Evolutionary conservation across 1,140 invertebrate species (phyloP), one percentile per base, ranked within the genome.

Genomic region (Anastrepha obliqua): DNA sequence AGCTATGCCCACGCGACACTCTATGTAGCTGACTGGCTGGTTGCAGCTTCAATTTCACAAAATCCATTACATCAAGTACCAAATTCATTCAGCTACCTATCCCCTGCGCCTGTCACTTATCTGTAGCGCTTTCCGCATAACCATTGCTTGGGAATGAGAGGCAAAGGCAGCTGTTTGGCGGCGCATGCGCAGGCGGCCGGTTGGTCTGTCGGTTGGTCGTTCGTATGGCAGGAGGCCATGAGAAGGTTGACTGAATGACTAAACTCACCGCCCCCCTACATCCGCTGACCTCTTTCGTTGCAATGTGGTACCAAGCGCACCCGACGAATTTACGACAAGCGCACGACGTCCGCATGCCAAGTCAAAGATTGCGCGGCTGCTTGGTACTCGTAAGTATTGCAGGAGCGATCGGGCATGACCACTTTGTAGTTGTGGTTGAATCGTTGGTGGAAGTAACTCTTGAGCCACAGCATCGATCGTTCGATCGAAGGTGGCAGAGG

Each of bases 321-420:
- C 29, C 47, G n/a, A 6, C 20, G n/a, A 17, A 55, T 55, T 58
- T 9, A 42, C 47, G 44, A 20, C 11, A 47, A 55, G 74, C 74
- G 47, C 47, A 81, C 74, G 74, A 81, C 74, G 74, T 81, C 74
- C 74, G 74, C 74, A 81, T 58, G 74, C 74, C 74, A 81, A 81
- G 44, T 81, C 74, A 55, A 51, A 81, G 74, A 55, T 81, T 81
- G 74, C 7, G 20, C n/a, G 47, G 74, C 51, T 55, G 47, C 8
- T 5, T 29, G 74, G 39, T 15, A 17, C 60, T 13, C 17, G 60
- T 13, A 39, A n/a, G n/a, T 9, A 7, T 44, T 55, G 74, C 47
- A n/a, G 15, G 67, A 42, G 67, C 6, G 6, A 55, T 6, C 6
- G 17, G 67, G 42, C 29, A 29, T 74, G 13, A 42, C 44, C 0